phyloP scores from a whole-genome alignment of 2,113 vertebrate species.

The Macquaria australasica region DNA sequence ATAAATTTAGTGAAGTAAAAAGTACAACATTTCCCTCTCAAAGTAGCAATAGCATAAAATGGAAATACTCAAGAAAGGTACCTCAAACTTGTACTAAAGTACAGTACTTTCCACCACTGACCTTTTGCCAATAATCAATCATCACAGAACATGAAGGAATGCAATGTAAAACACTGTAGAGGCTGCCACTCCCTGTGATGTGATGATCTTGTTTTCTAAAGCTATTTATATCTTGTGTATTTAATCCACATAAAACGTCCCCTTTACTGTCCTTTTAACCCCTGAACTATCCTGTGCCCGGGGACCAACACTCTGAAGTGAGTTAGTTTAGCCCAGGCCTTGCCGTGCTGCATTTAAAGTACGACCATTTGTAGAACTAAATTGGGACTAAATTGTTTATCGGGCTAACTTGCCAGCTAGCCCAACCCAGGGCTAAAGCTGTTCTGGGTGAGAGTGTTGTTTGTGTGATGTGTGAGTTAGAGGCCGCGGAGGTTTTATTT shows the following conservation, averaged over 20 bases:
- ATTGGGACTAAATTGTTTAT: neutral
- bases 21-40: no score
- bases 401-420: neutral
- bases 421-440: conserved; percentile 27
- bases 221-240: neutral
- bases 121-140: neutral
- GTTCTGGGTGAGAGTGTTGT: conserved; percentile 3
- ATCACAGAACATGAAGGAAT: neutral
- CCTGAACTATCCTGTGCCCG: neutral
- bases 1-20: no score
- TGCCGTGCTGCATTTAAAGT: rapidly evolving
- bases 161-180: neutral
- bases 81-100: no score
- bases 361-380: conserved; percentile 1
- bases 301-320: neutral
- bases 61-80: neutral
- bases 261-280: neutral
- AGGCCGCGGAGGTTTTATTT: conserved; percentile 11
- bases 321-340: neutral
- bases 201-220: neutral
- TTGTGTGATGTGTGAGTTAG: conserved; percentile 17
- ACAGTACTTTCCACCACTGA: no score
- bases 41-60: neutral
- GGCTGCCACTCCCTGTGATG: neutral
- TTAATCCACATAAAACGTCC: neutral